Percentiles rank a stretch among this genome's conserved stretches.
These are phyloP conservation scores for Cochlearius cochlearius DNA, from an alignment of 2,113 vertebrate genomes.

Conservation along the genomic window DNA sequence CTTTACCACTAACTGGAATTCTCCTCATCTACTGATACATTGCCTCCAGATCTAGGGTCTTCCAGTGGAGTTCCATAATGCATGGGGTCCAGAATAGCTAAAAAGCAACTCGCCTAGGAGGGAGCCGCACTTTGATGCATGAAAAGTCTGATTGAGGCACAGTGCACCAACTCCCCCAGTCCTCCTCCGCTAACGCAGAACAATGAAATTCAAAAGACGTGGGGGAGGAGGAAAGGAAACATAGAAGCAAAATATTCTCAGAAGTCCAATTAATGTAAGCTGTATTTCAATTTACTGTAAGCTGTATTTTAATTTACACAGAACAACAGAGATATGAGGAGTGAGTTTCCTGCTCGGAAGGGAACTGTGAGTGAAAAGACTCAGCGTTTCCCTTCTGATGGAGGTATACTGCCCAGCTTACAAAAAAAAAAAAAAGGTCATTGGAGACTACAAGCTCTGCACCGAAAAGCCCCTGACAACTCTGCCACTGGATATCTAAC, in stretches of 20 bases:
- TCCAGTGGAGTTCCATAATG: neutral
- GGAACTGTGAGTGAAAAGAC: neutral
- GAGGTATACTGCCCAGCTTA: neutral
- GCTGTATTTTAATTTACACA: neutral
- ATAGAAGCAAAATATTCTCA: neutral
- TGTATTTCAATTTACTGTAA: neutral
- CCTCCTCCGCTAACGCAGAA: neutral
- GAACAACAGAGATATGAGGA: neutral
- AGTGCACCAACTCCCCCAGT: neutral
- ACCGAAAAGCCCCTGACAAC: neutral
- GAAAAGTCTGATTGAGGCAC: neutral
- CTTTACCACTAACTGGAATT: neutral
- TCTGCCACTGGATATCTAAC: neutral
- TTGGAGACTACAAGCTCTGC: neutral
- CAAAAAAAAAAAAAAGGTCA: neutral
- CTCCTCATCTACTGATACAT: neutral
- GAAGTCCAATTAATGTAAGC: neutral
- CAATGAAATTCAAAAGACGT: neutral
- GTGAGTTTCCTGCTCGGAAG: neutral
- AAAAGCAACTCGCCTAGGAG: neutral
- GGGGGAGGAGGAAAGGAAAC: neutral
- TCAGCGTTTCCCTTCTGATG: neutral
- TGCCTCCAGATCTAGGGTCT: neutral
- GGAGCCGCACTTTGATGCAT: neutral
- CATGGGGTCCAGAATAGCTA: neutral